phyloP scores from a whole-genome alignment of 2,113 vertebrate species.

The Brachypteracias leptosomus region DNA sequence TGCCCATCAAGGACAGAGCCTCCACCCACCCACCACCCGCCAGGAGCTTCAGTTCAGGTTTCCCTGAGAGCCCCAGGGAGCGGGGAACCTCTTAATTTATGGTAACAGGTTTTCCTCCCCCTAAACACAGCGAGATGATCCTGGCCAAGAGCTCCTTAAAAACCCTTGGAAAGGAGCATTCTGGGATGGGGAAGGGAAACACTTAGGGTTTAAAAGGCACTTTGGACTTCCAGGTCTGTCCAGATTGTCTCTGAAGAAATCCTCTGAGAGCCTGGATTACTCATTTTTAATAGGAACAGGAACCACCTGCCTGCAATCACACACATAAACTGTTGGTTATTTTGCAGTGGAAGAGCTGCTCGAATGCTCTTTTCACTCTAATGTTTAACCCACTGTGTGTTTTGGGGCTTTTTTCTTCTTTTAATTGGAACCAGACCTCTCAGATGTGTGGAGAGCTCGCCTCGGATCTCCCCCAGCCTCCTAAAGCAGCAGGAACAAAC shows the following conservation, averaged over 20 bases:
- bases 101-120: not conserved
- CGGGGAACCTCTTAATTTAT: not conserved
- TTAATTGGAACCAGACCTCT: slow-evolving; percentile 49
- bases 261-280: slow-evolving; percentile 37
- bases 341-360: slow-evolving; percentile 35
- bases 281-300: slow-evolving; percentile 65
- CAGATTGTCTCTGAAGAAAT: slow-evolving; percentile 44
- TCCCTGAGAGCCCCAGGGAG: not conserved
- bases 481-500: not conserved
- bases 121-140: not conserved
- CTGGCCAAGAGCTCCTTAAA: not conserved
- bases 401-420: slow-evolving; percentile 38
- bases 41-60: not conserved
- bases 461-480: not conserved
- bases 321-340: slow-evolving; percentile 3
- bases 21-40: rapidly evolving
- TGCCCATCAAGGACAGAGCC: not conserved
- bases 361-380: not conserved
- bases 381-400: slow-evolving; percentile 1
- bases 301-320: slow-evolving; percentile 61
- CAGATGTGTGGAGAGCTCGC: not conserved
- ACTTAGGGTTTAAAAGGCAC: slow-evolving; percentile 30
- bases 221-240: not conserved
- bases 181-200: slow-evolving; percentile 12
- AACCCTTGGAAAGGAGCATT: not conserved